Conservation (phyloP, 2,888 invertebrate genomes). For the Trachelus stipa region DNA sequence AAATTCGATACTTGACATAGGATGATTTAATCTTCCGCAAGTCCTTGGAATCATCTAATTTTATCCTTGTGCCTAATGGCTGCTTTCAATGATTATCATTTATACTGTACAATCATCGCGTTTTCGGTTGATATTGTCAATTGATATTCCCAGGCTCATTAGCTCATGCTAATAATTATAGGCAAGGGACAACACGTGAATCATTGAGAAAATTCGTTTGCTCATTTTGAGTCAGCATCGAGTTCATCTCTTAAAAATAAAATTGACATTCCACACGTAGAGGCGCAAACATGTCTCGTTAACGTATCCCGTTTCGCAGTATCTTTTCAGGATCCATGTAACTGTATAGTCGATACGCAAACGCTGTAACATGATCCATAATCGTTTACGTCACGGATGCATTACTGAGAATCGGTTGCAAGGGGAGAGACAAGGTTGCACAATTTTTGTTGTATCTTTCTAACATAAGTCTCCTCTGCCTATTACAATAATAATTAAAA, state of each 20-base stretch:
- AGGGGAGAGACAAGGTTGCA: neutral
- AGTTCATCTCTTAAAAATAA: neutral
- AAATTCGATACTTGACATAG: neutral
- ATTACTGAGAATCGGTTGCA: neutral
- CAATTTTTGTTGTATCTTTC: neutral
- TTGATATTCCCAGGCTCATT: neutral
- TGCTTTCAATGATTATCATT: neutral
- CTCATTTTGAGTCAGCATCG: neutral
- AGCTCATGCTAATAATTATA: neutral
- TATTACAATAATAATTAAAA: neutral
- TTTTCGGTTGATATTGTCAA: neutral
- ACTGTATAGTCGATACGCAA: neutral
- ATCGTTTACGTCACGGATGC: neutral
- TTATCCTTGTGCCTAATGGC: constrained; percentile 5
- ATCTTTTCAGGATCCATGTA: neutral
- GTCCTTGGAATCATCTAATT: neutral
- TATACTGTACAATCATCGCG: neutral
- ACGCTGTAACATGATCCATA: neutral
- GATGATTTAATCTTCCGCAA: neutral
- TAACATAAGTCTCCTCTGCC: neutral
- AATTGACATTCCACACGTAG: neutral
- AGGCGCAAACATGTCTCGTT: neutral
- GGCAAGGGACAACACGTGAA: neutral
- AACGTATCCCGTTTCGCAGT: neutral
- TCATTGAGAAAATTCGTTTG: neutral